Percentiles rank a stretch among this genome's conserved stretches.
These are phyloP conservation scores for Hirtodrosophila cameraria DNA, from an alignment of 2,888 invertebrate genomes.

Conservation along the genomic window DNA sequence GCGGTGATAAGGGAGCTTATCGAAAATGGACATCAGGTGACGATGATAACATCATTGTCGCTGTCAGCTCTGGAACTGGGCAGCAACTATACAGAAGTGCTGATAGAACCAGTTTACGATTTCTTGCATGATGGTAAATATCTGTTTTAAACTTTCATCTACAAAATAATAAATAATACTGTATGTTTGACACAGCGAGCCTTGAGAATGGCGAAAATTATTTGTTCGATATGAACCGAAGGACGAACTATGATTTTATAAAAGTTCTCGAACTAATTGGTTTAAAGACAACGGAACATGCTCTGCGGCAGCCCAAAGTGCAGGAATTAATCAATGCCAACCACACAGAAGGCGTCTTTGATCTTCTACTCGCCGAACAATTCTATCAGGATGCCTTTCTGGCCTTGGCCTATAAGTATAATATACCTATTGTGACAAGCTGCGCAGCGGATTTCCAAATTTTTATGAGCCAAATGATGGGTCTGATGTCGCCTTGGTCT, in stretches of 20 bases:
- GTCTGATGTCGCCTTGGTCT: constrained; percentile 84
- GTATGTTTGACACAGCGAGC: constrained; percentile 67
- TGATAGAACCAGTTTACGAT: constrained; percentile 82
- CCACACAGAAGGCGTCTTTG: constrained; percentile 80
- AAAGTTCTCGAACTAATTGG: constrained; percentile 81
- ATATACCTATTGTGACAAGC: constrained; percentile 83
- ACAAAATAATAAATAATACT: neutral
- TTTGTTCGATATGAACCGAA: constrained; percentile 78
- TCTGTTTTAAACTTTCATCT: too few species aligned
- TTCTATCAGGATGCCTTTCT: constrained; percentile 84
- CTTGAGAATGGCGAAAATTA: constrained; percentile 69
- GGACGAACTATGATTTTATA: constrained; percentile 69
- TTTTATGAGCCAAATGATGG: constrained; percentile 85
- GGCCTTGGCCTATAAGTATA: constrained; percentile 82
- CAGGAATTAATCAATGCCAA: constrained; percentile 77
- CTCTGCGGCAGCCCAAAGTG: constrained; percentile 79
- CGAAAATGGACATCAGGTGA: constrained; percentile 81
- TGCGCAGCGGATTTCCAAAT: constrained; percentile 84
- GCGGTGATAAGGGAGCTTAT: constrained; percentile 84
- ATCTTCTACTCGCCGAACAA: constrained; percentile 84
- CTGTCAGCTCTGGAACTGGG: constrained; percentile 71
- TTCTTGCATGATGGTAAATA: constrained; percentile 78
- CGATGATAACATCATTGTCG: constrained; percentile 76
- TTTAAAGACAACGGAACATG: constrained; percentile 78
- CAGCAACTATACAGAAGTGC: constrained; percentile 81